Evolutionary conservation across 2,797 vertebrate species (phyloP), one percentile per base, ranked within the genome.

Genomic region (Acestrorhynchus altus): DNA sequence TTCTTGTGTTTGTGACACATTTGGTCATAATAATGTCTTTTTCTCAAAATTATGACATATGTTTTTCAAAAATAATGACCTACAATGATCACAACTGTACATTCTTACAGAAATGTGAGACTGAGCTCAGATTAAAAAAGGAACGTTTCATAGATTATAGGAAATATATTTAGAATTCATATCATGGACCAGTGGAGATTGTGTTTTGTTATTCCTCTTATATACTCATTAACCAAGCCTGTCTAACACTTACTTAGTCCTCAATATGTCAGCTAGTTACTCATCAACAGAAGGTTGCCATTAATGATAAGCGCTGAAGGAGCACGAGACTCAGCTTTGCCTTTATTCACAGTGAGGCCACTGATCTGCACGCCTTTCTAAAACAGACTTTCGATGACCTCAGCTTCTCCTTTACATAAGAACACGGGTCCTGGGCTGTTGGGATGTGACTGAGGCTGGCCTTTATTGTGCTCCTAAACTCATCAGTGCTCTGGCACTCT

Each of bases 381-480:
- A 86, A 90, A 87, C 86, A 86, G 86, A 68, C 4, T 87, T 88
- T 47, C 87, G 87, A 88, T 92, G 91, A 93, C 90, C 90, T 89
- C 80, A 83, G 87, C 80, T 86, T 87, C 87, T 88, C 86, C 87
- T 85, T 83, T 83, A 82, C 82, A 83, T 72, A 75, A 76, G 83
- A 59, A 65, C 46, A 5, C 69, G 86, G 83, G 83, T 81, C 78
- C 86, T 86, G 82, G 86, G 85, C 6, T 35, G 87, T 85, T 79
- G 89, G 89, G 89, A 91, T 89, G 86, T 85, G 90, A 87, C 90
- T 88, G 86, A 89, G 88, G 86, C 72, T 80, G 68, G 64, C 61
- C 84, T 93, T 59, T 93, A 93, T 91, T 90, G 90, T 89, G 83
- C 88, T 90, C 86, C 88, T 91, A 89, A 90, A 91, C 83, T 89